A percentile compares a stretch with the other conserved stretches of the same genome.
phyloP scores from a whole-genome alignment of 2,888 invertebrate genomes.

The Phytoseiulus persimilis region DNA sequence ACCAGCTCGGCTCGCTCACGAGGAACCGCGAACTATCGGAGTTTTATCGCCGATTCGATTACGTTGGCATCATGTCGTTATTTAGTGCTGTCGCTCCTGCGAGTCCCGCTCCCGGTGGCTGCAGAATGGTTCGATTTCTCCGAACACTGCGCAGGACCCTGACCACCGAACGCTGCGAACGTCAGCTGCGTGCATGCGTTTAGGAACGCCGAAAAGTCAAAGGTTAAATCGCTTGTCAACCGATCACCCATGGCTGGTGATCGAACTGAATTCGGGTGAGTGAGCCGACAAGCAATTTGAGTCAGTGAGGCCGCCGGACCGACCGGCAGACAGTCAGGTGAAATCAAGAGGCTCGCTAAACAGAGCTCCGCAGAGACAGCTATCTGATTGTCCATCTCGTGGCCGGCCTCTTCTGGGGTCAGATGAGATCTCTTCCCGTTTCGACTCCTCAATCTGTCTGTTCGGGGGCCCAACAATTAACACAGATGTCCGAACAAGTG shows the following conservation, averaged over 20 bases:
- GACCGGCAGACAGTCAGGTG: not conserved
- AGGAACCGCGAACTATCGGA: not conserved
- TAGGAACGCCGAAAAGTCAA: not conserved
- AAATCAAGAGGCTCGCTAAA: not conserved
- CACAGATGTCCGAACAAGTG: not conserved
- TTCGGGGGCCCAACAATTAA: not conserved
- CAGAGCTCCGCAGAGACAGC: not conserved
- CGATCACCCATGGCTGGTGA: not conserved
- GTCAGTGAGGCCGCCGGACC: not conserved
- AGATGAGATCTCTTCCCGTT: not conserved
- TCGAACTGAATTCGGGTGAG: not conserved
- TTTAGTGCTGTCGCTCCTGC: not conserved
- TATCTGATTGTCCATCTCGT: constrained; percentile 5
- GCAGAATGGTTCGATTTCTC: not conserved
- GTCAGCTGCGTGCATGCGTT: not conserved
- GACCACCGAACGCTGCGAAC: not conserved
- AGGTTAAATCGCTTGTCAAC: constrained; percentile 5
- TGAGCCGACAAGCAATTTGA: not conserved
- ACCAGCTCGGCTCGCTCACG: not conserved
- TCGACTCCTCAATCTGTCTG: not conserved
- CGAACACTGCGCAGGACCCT: not conserved
- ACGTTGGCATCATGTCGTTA: not conserved
- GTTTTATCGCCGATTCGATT: not conserved
- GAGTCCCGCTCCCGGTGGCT: not conserved
- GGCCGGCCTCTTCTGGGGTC: constrained; percentile 5